A percentile compares a stretch with the other conserved stretches of the same genome.
phyloP scores from a whole-genome alignment of 1,140 invertebrate genomes.

The Drosophila lacertosa region DNA sequence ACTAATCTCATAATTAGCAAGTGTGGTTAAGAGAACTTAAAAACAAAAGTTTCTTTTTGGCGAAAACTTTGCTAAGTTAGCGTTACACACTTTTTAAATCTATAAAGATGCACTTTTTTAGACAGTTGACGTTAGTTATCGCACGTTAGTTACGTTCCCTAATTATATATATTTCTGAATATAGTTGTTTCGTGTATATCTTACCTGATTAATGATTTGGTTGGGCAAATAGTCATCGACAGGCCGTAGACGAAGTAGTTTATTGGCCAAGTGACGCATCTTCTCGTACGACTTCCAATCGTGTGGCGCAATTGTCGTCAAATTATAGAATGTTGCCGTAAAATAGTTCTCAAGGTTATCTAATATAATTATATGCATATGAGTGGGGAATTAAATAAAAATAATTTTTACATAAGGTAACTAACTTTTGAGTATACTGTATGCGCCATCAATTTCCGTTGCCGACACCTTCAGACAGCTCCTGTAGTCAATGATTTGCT shows the following conservation, averaged over 20 bases:
- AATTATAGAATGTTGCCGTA: constrained; percentile 97
- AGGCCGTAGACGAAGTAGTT: constrained; percentile 92
- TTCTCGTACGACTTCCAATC: constrained; percentile 99
- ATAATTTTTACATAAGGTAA: constrained; percentile 2
- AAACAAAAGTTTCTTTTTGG: too few relatives aligned
- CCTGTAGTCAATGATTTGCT: constrained; percentile 80
- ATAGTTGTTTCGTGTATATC: neutral
- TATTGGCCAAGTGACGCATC: constrained; percentile 96
- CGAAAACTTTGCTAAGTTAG: too few relatives aligned
- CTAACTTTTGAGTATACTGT: constrained; percentile 63
- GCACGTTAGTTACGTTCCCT: too few relatives aligned
- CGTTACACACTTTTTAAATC: too few relatives aligned
- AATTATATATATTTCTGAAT: neutral
- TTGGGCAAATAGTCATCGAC: constrained; percentile 97
- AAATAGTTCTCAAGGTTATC: constrained; percentile 95
- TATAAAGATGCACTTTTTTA: neutral
- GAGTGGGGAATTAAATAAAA: neutral
- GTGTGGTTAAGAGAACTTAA: too few relatives aligned
- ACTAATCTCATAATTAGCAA: too few relatives aligned
- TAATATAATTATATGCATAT: constrained; percentile 17
- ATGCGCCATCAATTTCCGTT: constrained; percentile 84
- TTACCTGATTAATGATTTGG: constrained; percentile 96
- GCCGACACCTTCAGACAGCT: constrained; percentile 84
- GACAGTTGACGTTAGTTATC: too few relatives aligned
- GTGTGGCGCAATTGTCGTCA: constrained; percentile 98